Percentiles rank a stretch among this genome's conserved stretches.
phyloP scores from a whole-genome alignment of 2,888 invertebrate genomes.

The Sarcophaga carnaria region DNA sequence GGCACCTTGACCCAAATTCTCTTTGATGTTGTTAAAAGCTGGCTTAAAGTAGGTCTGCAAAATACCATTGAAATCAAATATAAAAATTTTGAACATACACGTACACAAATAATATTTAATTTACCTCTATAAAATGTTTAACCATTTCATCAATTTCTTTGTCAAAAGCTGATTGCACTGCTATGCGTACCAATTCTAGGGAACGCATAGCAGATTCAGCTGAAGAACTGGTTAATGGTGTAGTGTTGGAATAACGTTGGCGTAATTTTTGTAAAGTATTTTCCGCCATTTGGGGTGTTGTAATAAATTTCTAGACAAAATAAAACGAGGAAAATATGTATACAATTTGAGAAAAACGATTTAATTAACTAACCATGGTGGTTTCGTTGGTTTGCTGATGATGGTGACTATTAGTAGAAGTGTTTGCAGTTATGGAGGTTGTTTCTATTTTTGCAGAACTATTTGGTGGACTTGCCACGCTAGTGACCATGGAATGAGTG shows the following conservation, averaged over 20 bases:
- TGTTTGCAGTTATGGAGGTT: constrained; percentile 29
- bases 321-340: not conserved
- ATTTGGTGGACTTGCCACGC: constrained; percentile 70
- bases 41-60: constrained; percentile 85
- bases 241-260: constrained; percentile 77
- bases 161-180: constrained; percentile 85
- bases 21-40: constrained; percentile 85
- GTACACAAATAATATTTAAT: not conserved
- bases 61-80: constrained; percentile 74
- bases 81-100: too few species aligned
- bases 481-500: constrained; percentile 79
- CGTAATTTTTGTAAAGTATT: constrained; percentile 77
- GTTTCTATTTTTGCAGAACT: constrained; percentile 53
- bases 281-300: constrained; percentile 80
- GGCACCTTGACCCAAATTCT: constrained; percentile 84
- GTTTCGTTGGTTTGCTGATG: constrained; percentile 52
- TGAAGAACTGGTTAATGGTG: constrained; percentile 73
- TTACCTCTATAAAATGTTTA: constrained; percentile 84
- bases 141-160: constrained; percentile 84
- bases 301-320: constrained; percentile 76
- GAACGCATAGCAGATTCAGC: constrained; percentile 82
- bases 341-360: not conserved
- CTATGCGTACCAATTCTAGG: constrained; percentile 84
- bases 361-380: constrained; percentile 58
- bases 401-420: constrained; percentile 13